These are phyloP conservation scores for Serranus cabrilla DNA, from an alignment of 2,797 vertebrate genomes.

Conservation along the genomic window DNA sequence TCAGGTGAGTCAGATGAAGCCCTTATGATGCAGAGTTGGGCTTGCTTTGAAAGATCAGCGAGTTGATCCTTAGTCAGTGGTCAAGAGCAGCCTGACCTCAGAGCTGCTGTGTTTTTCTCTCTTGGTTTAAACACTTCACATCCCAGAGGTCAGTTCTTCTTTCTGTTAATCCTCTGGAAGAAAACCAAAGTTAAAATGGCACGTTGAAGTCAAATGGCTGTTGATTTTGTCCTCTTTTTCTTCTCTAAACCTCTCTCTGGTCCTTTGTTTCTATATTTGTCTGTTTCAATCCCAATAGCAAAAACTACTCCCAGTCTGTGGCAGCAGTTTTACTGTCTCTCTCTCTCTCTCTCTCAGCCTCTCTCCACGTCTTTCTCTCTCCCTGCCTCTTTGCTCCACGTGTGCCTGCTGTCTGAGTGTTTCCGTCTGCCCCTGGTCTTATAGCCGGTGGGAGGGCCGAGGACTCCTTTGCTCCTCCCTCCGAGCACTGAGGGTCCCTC, in stretches of 20 bases:
- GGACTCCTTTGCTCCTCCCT: conserved; percentile 77
- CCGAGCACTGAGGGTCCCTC: conserved; percentile 75
- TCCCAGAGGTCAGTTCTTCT: conserved; percentile 57
- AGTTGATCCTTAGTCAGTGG: conserved; percentile 48
- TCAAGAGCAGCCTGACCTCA: conserved; percentile 42
- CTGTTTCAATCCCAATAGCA: conserved; percentile 52
- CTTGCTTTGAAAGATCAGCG: conserved; percentile 37
- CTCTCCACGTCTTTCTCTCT: conserved; percentile 49
- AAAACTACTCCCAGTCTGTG: conserved; percentile 57
- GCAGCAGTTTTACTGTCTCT: conserved; percentile 63
- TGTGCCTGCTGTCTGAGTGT: conserved; percentile 88
- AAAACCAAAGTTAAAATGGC: conserved; percentile 38
- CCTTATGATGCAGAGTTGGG: conserved; percentile 2
- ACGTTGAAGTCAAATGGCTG: conserved; percentile 41
- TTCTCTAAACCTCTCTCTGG: conserved; percentile 32
- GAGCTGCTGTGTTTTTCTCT: conserved; percentile 46
- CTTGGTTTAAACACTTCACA: conserved; percentile 60
- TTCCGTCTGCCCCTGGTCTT: conserved; percentile 88
- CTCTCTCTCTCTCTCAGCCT: conserved; percentile 49
- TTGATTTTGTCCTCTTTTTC: conserved; percentile 38
- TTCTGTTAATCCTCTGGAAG: conserved; percentile 67
- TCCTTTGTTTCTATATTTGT: conserved; percentile 57
- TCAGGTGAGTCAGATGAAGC: conserved; percentile 29
- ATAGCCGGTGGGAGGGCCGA: conserved; percentile 85
- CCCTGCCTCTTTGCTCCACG: conserved; percentile 82